Conservation (phyloP, 2,797 vertebrate genomes). For the Rhabdophis nuchalis region DNA sequence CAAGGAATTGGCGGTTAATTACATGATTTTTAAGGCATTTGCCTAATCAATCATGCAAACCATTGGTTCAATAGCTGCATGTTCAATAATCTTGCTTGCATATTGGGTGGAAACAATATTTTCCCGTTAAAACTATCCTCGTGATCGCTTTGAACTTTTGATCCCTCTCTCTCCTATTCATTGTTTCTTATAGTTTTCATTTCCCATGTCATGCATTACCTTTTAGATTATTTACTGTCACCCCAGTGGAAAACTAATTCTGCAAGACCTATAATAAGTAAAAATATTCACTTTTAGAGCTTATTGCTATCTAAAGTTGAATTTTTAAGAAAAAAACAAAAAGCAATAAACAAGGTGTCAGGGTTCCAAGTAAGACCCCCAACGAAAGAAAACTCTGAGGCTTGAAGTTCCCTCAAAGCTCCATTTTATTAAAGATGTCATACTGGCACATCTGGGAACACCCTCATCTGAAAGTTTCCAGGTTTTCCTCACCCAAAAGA, state of each 20-base stretch:
- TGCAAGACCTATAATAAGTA: neutral
- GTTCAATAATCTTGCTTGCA: neutral
- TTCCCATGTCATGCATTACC: neutral
- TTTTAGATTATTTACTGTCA: neutral
- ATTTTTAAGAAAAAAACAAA: neutral
- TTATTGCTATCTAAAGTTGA: neutral
- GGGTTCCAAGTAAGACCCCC: too few species aligned
- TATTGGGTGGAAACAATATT: neutral
- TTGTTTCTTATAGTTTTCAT: neutral
- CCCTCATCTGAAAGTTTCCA: too few species aligned
- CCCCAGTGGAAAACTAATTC: neutral
- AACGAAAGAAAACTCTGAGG: too few species aligned
- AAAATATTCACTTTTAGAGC: neutral
- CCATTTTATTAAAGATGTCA: too few species aligned
- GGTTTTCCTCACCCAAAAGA: too few species aligned
- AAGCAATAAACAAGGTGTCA: too few species aligned
- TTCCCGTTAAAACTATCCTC: neutral
- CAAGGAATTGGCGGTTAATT: neutral
- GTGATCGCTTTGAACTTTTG: neutral
- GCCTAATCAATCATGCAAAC: neutral
- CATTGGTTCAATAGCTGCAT: neutral
- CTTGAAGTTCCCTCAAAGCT: too few species aligned
- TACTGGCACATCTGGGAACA: too few species aligned
- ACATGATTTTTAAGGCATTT: neutral
- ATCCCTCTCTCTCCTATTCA: neutral